Conservation (phyloP, 1,140 invertebrate genomes). For the Drosophila carrolli region DNA sequence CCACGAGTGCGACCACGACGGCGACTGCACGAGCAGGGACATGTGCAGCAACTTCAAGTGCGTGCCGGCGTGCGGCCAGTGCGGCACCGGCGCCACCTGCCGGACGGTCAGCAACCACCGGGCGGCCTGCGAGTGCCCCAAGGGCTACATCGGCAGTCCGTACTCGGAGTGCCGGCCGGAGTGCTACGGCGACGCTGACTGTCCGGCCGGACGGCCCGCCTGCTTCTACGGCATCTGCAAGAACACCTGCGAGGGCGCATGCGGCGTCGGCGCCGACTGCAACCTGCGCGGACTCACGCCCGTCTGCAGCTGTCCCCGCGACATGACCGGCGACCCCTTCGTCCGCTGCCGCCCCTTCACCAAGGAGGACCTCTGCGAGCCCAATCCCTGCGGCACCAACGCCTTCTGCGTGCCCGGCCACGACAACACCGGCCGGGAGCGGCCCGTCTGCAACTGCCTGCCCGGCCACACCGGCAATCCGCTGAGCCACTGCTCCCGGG, state of each 20-base stretch:
- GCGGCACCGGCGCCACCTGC: constrained; percentile 92
- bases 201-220: constrained; percentile 90
- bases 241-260: constrained; percentile 92
- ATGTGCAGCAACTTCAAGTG: constrained; percentile 92
- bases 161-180: constrained; percentile 90
- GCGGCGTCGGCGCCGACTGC: constrained; percentile 89
- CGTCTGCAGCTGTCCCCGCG: constrained; percentile 93
- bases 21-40: constrained; percentile 89
- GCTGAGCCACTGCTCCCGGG: constrained; percentile 88
- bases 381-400: constrained; percentile 93
- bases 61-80: constrained; percentile 91
- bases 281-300: constrained; percentile 90
- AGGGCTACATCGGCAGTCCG: constrained; percentile 91
- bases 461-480: constrained; percentile 93
- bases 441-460: constrained; percentile 90
- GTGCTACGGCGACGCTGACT: constrained; percentile 90
- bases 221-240: constrained; percentile 93
- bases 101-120: constrained; percentile 90
- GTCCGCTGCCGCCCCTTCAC: constrained; percentile 91
- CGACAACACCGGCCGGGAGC: constrained; percentile 91
- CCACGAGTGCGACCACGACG: constrained; percentile 89
- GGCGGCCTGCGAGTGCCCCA: constrained; percentile 92
- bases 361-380: constrained; percentile 92
- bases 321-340: constrained; percentile 95
- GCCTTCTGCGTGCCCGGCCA: constrained; percentile 93